These are phyloP conservation scores for Eudemis profundana DNA, from an alignment of 2,888 invertebrate genomes.

Conservation along the genomic window DNA sequence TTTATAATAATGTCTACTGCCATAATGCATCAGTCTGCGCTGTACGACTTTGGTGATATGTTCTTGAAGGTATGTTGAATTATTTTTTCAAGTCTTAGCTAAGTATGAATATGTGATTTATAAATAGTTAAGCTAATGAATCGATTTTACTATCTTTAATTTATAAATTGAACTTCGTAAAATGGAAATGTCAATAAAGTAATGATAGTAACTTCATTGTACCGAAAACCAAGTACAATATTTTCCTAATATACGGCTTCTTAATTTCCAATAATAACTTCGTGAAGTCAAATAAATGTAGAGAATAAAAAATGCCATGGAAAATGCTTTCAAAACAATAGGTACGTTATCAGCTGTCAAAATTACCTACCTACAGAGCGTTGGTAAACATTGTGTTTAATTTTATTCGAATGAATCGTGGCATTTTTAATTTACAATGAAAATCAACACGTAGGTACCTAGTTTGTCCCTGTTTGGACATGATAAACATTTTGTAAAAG, in stretches of 20 bases:
- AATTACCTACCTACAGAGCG: constrained; percentile 32
- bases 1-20: constrained; percentile 89
- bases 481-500: neutral
- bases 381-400: constrained; percentile 39
- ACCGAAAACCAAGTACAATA: neutral
- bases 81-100: neutral
- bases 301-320: constrained; percentile 9
- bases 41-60: constrained; percentile 91
- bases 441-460: constrained; percentile 2
- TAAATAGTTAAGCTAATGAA: too few relatives aligned
- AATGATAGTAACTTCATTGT: too few relatives aligned
- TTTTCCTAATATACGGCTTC: neutral
- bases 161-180: too few relatives aligned
- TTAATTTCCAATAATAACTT: neutral
- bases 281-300: constrained; percentile 1
- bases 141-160: too few relatives aligned
- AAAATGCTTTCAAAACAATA: constrained; percentile 38
- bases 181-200: too few relatives aligned
- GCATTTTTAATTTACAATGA: constrained; percentile 1
- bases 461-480: constrained; percentile 10
- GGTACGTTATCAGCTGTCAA: constrained; percentile 42
- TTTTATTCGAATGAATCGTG: constrained; percentile 21
- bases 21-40: constrained; percentile 90
- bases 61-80: constrained; percentile 87
- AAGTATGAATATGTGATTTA: too few relatives aligned